Base-by-base conservation (phyloP, 2,797 vertebrate genomes). In the Antennarius maculatus region DNA sequence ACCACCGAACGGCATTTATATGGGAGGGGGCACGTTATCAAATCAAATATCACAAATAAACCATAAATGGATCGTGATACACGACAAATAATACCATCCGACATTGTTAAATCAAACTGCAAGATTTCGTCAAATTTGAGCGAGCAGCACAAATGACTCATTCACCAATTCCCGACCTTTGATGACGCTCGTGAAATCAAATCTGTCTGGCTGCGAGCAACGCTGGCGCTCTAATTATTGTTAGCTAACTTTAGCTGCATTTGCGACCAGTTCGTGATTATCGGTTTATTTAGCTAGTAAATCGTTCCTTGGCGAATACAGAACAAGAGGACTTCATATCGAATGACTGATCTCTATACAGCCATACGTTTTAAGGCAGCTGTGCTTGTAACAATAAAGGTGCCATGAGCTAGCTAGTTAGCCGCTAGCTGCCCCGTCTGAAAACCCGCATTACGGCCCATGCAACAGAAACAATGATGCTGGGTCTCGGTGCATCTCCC, bases 381-480 rank as follows among this genome's bases (percentile, higher is more conserved):
- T 79, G 78, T 86, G 83, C 88, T 89, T 77, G 86, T 85, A 88
- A 88, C 84, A 91, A 90, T 87, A 82, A 58, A 68, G 72, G 72
- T 69, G 80, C 86, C 87, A 84, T 75, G 88, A 87, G 87, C 87
- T 87, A 88, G 87, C 79, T 77, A 17, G 78, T 75, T 87, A 82
- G 77, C 79, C 17, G 68, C 69, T 85, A 89, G 87, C 75, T 74
- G 63, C 69, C 71, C 71, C 37, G 71, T 81, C 60, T 71, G 79
- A 84, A 89, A 85, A 85, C 80, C 88, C 88, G 89, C 86, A 90
- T 90, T 91, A 92, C 81, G 89, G 89, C 90, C 90, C 89, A 77
- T 83, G 83, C 86, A 87, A 75, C 76, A 89, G 89, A 92, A 93
- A 94, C 93, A 94, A 94, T 94, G 93, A 93, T 93, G 92, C 92